Evolutionary conservation across 2,888 invertebrate species (phyloP).

Genomic region (Caenorhabditis wallacei): DNA sequence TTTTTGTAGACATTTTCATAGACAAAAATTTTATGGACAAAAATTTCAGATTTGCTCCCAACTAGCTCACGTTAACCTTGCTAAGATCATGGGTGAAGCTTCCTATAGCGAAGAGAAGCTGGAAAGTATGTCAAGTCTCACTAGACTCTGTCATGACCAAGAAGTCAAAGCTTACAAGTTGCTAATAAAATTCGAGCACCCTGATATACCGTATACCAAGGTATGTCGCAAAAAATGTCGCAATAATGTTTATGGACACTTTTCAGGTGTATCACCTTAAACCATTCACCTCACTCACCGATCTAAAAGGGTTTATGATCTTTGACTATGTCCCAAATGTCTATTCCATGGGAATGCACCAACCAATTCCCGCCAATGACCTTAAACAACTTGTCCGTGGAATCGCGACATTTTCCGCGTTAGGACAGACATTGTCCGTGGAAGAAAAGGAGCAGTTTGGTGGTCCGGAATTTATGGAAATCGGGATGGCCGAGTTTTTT

Average conservation of each 20-base stretch:
- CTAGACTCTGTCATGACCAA: conserved; percentile 24
- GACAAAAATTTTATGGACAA: too few relatives aligned
- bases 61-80: conserved; percentile 1
- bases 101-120: conserved; percentile 22
- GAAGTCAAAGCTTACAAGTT: conserved; percentile 32
- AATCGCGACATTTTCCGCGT: too few relatives aligned
- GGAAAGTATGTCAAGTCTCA: neutral
- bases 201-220: conserved; percentile 43
- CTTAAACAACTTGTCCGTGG: too few relatives aligned
- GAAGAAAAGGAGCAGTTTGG: too few relatives aligned
- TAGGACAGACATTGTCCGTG: too few relatives aligned
- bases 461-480: too few relatives aligned
- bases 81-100: neutral
- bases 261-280: conserved; percentile 31
- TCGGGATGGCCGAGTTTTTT: too few relatives aligned
- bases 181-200: conserved; percentile 27
- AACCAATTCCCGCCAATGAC: too few relatives aligned
- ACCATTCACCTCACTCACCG: conserved; percentile 7
- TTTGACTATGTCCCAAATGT: conserved; percentile 29
- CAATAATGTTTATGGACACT: neutral
- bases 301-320: conserved; percentile 30
- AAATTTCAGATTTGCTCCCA: conserved; percentile 29
- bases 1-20: too few relatives aligned
- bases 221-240: neutral
- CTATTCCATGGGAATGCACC: too few relatives aligned